Evolutionary conservation across 2,888 invertebrate species (phyloP), one percentile per base, ranked within the genome.

Genomic region (Anoplius nigerrimus): DNA sequence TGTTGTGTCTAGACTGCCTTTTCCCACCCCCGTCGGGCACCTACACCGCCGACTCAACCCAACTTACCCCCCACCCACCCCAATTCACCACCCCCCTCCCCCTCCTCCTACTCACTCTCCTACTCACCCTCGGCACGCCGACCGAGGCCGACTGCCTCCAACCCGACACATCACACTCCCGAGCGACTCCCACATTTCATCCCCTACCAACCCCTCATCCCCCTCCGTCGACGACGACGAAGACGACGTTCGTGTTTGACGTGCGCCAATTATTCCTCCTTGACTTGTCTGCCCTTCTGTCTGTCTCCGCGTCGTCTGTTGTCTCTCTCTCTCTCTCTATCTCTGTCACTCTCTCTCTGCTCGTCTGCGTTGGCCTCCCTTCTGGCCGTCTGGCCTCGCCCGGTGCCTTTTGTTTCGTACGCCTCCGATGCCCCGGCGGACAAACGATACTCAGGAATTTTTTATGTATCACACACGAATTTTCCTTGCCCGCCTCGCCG

Each of bases 1-100:
- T 84, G 85, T 86, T 86, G 81, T 80, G 86, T 85, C 85, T 86
- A 85, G 86, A 85, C 85, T 78, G 75, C 75, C 80, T 63, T 66
- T 72, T 60, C 52, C 60, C 54, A 74, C 68, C 66, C 63, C 69
- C 58, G 67, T 67, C 67, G 52, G 27, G 67, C 66, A 64, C 58
- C 71, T 45, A 2, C 69, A 46, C 61, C 66, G 58, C 62, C 54
- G 56, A 60, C 51, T 52, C 52, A 62, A 34, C 68, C 62, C 55
- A 51, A 53, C 51, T 53, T 34, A 48, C n/a, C 43, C 64, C n/a
- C 58, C 20, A 66, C 16, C 60, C 63, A 18, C 72, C 53, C 51
- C 66, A 45, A 54, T 69, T 60, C 70, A 66, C 75, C 70, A 66
- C 75, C 64, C 71, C 61, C 63, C 59, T 60, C 74, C 73, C 62